These are phyloP conservation scores for Brachyrhaphis roseni DNA, from an alignment of 2,797 vertebrate species.

Conservation along the genomic window DNA sequence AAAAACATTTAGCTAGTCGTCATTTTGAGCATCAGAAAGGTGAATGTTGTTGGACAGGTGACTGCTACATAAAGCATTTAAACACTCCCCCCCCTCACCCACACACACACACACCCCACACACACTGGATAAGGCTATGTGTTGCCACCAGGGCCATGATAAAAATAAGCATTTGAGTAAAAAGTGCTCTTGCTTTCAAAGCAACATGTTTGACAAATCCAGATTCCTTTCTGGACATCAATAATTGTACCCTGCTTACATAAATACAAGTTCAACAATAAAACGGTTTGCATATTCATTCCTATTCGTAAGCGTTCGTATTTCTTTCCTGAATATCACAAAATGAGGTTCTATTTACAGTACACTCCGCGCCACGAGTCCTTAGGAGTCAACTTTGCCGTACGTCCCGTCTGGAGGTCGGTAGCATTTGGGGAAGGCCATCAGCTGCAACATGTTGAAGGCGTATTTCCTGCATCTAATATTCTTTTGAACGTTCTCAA, in stretches of 20 bases:
- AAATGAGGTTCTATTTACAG: background rate
- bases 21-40: too few species aligned
- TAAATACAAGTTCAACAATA: slow-evolving; percentile 4
- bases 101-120: background rate
- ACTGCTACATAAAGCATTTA: too few species aligned
- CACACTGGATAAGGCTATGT: background rate
- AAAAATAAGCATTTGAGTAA: slow-evolving; percentile 8
- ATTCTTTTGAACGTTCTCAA: slow-evolving; percentile 99
- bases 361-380: background rate
- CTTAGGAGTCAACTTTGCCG: slow-evolving; percentile 94
- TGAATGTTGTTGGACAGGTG: too few species aligned
- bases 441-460: slow-evolving; percentile 99
- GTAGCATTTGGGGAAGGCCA: slow-evolving; percentile 98
- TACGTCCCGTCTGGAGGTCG: slow-evolving; percentile 97
- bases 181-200: slow-evolving; percentile 49
- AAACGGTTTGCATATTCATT: slow-evolving; percentile 6
- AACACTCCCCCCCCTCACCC: too few species aligned
- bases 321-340: background rate
- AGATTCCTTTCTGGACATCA: background rate
- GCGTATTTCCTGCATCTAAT: slow-evolving; percentile 98
- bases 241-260: background rate
- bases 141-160: slow-evolving; percentile 2
- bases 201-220: slow-evolving; percentile 13
- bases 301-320: background rate
- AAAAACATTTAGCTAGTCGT: too few species aligned